A percentile compares a stretch with the other conserved stretches of the same genome.
Evolutionary conservation across 2,888 invertebrate genomes (phyloP).

Genomic region (Andrena trimmerana): DNA sequence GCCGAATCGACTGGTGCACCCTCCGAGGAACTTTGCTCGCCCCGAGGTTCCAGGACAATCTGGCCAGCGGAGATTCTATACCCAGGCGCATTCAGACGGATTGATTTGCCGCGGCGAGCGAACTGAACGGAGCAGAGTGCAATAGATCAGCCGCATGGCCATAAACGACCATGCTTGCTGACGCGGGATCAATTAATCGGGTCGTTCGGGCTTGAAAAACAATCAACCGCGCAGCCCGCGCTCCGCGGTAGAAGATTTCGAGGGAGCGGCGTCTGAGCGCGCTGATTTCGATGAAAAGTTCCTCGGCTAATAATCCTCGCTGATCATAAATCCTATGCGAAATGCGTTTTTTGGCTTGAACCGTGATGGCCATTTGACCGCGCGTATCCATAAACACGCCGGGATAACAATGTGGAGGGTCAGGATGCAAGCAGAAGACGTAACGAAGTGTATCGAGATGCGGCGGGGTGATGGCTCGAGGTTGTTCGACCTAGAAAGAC

Average conservation of each 20-base stretch:
- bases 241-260: too few relatives aligned
- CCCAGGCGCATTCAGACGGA: slow-evolving; percentile 30
- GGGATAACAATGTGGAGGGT: neutral
- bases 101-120: slow-evolving; percentile 34
- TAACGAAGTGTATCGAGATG: slow-evolving; percentile 5
- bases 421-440: slow-evolving; percentile 5
- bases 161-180: neutral
- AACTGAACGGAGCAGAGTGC: slow-evolving; percentile 30
- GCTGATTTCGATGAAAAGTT: too few relatives aligned
- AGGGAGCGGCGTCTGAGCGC: too few relatives aligned
- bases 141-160: slow-evolving; percentile 34
- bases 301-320: too few relatives aligned
- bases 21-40: slow-evolving; percentile 19
- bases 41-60: slow-evolving; percentile 35
- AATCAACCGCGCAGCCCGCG: neutral
- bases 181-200: slow-evolving; percentile 18
- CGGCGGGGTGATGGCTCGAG: neutral
- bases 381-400: neutral
- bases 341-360: neutral
- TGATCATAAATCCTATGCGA: too few relatives aligned
- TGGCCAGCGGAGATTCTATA: slow-evolving; percentile 29
- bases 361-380: neutral
- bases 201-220: neutral
- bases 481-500: slow-evolving; percentile 44
- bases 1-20: slow-evolving; percentile 32